phyloP scores from a whole-genome alignment of 1,140 invertebrate genomes.

The Chionoecetes opilio region DNA sequence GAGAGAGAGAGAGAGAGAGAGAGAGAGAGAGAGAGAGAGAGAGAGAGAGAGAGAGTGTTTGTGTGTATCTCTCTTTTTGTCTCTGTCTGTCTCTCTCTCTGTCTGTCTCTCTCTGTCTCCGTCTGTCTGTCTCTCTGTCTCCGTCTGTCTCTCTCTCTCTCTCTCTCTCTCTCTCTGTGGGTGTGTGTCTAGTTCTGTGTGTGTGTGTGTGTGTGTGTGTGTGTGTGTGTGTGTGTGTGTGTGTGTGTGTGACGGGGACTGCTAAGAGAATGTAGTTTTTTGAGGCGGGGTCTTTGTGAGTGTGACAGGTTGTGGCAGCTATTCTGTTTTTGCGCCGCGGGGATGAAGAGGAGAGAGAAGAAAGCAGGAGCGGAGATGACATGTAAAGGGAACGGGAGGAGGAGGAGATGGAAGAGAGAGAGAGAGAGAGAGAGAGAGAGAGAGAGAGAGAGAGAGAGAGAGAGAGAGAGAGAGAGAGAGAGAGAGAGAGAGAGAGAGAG shows the following conservation, averaged over 20 bases:
- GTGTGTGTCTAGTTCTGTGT: too few species aligned
- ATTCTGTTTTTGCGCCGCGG: background rate
- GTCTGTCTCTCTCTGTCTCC: background rate
- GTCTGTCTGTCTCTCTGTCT: background rate
- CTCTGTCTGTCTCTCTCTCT: too few species aligned
- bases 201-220: background rate
- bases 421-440: background rate
- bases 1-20: too few species aligned
- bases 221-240: constrained; percentile 30
- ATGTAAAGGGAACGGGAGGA: too few species aligned
- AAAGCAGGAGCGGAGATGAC: background rate
- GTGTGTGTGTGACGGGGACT: background rate
- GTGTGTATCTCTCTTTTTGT: background rate
- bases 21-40: too few species aligned
- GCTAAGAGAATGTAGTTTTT: background rate
- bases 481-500: background rate
- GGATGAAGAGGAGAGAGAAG: background rate
- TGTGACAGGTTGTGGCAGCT: background rate
- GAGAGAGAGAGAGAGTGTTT: too few species aligned
- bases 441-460: constrained; percentile 41
- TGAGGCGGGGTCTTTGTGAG: background rate
- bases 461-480: background rate
- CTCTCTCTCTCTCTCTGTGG: background rate
- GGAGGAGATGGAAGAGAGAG: too few species aligned
- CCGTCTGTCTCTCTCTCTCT: too few species aligned